Base-by-base conservation (phyloP, 2,888 invertebrate genomes). In the Coronaproctus castanopsis region DNA sequence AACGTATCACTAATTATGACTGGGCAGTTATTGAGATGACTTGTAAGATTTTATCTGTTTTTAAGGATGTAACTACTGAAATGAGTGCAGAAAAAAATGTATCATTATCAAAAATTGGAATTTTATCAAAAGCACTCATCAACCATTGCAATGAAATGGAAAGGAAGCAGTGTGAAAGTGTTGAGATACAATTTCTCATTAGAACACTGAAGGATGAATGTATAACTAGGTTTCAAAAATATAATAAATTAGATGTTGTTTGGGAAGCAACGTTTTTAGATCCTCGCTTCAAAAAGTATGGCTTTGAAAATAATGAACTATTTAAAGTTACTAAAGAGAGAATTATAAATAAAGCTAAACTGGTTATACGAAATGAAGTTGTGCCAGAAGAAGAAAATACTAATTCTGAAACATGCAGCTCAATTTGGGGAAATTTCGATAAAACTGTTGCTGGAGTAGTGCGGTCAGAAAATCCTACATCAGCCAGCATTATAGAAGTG, bases 401-500 rank as follows among this genome's bases (percentile, higher is more conserved):
- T 3, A 57, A 24, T n/a, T 1, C 55, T 10, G 5, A 14, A 2
- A n/a, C 14, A 2, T 24, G 48, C 2, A 22, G 55, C 36, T 36
- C 24, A 19, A 58, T 58, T 24, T 58, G 58, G 58, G 58, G 50
- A 23, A 55, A 58, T 24, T 58, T 58, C 58, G 58, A 58, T 23
- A 51, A 54, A 5, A 54, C 51, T 20, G 58, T 58, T 2, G 49
- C 21, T 5, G 54, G 55, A 2, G 36, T 49, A n/a, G 24, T 49
- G 20, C 54, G 55, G 18, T 10, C 23, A 19, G n/a, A 54, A 24
- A 58, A 58, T 51, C 58, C 64, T 22, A 58, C 51, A 57, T 59
- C 61, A 3, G 58, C 62, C 19, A 60, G 57, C 8, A 62, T 62
- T 3, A 52, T 59, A 1, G 64, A 65, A 62, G 54, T 65, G 8